Evolutionary conservation across 2,113 vertebrate species (phyloP).

Genomic region (Spermophilus dauricus): DNA sequence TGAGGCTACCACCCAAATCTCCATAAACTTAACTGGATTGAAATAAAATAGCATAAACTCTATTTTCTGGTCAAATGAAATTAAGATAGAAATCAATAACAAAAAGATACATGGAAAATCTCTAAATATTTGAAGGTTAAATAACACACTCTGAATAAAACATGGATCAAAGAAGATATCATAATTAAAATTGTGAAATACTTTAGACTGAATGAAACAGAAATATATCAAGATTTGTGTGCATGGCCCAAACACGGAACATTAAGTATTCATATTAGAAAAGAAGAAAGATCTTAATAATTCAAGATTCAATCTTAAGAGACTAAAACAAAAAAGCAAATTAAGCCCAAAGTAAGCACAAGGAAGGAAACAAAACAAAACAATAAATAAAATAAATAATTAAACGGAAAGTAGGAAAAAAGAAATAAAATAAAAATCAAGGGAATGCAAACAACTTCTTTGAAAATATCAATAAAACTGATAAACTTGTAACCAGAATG

Average conservation of each 20-base stretch:
- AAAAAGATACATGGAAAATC: not conserved
- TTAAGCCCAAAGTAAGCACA: not conserved
- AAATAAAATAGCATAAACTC: constrained; percentile 13
- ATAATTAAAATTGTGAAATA: constrained; percentile 16
- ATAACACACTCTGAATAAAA: not conserved
- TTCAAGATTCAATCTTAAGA: not conserved
- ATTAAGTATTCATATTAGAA: not conserved
- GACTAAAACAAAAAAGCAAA: not conserved
- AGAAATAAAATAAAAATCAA: not conserved
- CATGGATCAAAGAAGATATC: not conserved
- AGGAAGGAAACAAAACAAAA: constrained; percentile 41
- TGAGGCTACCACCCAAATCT: not conserved
- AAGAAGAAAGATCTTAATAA: not conserved
- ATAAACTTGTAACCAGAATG: not conserved
- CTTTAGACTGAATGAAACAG: not conserved
- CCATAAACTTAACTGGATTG: not conserved
- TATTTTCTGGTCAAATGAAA: not conserved
- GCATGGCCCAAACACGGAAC: not conserved
- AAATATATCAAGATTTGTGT: not conserved
- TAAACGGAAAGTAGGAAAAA: not conserved
- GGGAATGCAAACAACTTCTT: not conserved
- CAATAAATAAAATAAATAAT: not conserved
- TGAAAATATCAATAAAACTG: constrained; percentile 23
- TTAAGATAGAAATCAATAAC: not conserved
- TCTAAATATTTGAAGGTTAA: constrained; percentile 12